Evolutionary conservation across 2,888 invertebrate genomes (phyloP), one percentile per base, ranked within the genome.

Genomic region (Apocheima hispidaria): DNA sequence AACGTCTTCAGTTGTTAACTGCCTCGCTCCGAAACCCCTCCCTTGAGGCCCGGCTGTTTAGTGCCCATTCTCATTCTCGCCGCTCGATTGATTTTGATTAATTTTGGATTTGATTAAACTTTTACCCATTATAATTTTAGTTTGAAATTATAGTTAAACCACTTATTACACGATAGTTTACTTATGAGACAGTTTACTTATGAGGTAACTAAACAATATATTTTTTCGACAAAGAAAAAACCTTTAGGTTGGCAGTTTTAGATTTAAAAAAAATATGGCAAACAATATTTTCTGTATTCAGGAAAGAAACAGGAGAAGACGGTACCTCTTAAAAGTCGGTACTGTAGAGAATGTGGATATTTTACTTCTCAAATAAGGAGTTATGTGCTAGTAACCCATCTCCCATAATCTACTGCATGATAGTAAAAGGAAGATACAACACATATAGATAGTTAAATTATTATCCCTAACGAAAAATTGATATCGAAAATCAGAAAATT

Each of bases 401-500:
- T 26, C 41, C 10, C 21, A 4, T 21, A 1, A 38, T 21, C 5
- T 12, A 21, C 21, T n/a, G 10, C n/a, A n/a, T 21, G n/a, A 20
- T 10, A 26, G 6, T 16, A 44, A 20, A 44, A 26, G 3, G 14
- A 26, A 26, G 43, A 14, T 26, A n/a, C 43, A 14, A 21, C 12
- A 16, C 28, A 41, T 38, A 49, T 1, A 14, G 35, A 35, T 33
- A 23, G 26, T 14, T 38, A 36, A 48, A 50, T 46, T 26, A 40
- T 26, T 53, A 55, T 66, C 63, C 53, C 21, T 63, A 60, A 52
- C 60, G 12, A 53, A 48, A 62, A 65, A 58, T 44, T 62, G 40
- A 54, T 57, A 66, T 53, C 55, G 36, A 48, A 52, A 61, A 66
- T 59, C 49, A 66, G 66, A 70, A 73, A 72, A 69, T 75, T 70